These are phyloP conservation scores for Aquatica leii DNA, from an alignment of 2,888 invertebrate species.

Conservation along the genomic window DNA sequence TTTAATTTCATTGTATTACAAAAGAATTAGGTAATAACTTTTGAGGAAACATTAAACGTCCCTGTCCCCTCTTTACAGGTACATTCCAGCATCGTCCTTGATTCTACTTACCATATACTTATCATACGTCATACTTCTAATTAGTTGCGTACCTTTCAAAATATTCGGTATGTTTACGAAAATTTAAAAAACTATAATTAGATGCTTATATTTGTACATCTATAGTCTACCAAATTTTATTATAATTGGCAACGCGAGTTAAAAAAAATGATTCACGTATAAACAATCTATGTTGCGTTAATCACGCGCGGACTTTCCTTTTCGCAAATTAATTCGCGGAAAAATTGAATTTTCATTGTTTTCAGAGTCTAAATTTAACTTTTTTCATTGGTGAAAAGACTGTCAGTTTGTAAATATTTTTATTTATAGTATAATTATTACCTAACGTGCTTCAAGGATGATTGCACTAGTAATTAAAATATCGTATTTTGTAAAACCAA, in stretches of 20 bases:
- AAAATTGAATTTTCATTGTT: too few relatives aligned
- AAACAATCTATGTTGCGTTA: slow-evolving; percentile 2
- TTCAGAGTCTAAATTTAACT: too few relatives aligned
- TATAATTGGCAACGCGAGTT: too few relatives aligned
- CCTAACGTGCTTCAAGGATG: too few relatives aligned
- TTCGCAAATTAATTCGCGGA: too few relatives aligned
- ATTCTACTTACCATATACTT: slow-evolving; percentile 31
- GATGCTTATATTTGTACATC: neutral
- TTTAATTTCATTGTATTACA: slow-evolving; percentile 11
- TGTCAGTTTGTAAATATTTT: too few relatives aligned
- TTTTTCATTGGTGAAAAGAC: too few relatives aligned
- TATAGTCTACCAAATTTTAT: too few relatives aligned
- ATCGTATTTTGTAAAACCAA: too few relatives aligned
- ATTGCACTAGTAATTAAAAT: too few relatives aligned
- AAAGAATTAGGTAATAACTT: slow-evolving; percentile 24
- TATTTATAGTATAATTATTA: too few relatives aligned
- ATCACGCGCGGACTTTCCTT: slow-evolving; percentile 7
- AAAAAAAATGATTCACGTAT: slow-evolving; percentile 1
- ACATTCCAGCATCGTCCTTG: slow-evolving; percentile 35
- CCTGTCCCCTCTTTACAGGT: slow-evolving; percentile 14
- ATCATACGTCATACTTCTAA: slow-evolving; percentile 25
- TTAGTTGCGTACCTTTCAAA: too few relatives aligned
- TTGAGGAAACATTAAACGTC: slow-evolving; percentile 22
- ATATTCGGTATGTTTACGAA: slow-evolving; percentile 21
- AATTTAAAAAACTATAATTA: neutral